Evolutionary conservation across 2,113 vertebrate species (phyloP).

Genomic region (Podarcis raffonei): DNA sequence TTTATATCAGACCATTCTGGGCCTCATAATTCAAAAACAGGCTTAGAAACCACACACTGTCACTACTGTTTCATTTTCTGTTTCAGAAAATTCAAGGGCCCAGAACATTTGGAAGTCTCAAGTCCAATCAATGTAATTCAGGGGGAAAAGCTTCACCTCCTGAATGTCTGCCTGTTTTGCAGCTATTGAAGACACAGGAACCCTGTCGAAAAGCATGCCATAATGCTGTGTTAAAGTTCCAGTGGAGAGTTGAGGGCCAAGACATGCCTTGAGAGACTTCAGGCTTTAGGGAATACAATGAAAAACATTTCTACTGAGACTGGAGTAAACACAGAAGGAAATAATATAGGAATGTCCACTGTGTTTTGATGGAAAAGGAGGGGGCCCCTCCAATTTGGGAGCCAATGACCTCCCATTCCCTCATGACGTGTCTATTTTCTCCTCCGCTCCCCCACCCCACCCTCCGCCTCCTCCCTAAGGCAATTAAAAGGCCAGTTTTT

Average conservation of each 20-base stretch:
- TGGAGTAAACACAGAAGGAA: not conserved
- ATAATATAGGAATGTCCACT: not conserved
- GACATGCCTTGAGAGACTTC: not conserved
- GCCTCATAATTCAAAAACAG: fast-evolving
- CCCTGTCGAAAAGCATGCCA: not conserved
- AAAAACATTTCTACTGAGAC: not conserved
- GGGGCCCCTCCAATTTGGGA: not conserved
- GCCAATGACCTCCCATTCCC: fast-evolving
- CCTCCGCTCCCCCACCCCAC: not conserved
- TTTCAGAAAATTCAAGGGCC: not conserved
- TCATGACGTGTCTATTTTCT: not conserved
- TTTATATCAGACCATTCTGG: not conserved
- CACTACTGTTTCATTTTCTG: not conserved
- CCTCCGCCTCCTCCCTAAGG: not conserved
- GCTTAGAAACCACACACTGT: not conserved
- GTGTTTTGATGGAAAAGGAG: not conserved
- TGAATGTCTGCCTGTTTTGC: not conserved
- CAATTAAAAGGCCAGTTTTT: constrained; percentile 37
- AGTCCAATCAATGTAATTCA: not conserved
- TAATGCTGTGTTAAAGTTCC: not conserved
- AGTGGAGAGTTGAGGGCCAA: not conserved
- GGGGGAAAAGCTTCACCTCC: not conserved
- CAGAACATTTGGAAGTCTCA: not conserved
- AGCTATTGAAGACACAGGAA: not conserved
- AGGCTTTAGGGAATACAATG: not conserved